Evolutionary conservation across 2,113 vertebrate genomes (phyloP).

Genomic region (Colossoma macropomum): DNA sequence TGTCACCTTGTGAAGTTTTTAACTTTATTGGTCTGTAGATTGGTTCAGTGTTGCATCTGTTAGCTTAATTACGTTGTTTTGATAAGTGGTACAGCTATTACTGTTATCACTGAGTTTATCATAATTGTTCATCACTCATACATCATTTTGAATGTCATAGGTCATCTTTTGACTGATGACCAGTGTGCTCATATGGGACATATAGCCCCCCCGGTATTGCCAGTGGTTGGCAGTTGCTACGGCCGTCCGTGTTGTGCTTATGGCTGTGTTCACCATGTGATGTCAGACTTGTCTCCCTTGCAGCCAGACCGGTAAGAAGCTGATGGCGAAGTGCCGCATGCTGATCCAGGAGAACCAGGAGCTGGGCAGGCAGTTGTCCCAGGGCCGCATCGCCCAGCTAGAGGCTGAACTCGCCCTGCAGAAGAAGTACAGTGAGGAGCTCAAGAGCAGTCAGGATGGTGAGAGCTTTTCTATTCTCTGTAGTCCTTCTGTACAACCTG

Average conservation of each 20-base stretch:
- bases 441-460: slow-evolving; percentile 99
- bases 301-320: slow-evolving; percentile 99
- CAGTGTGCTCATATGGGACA: slow-evolving; percentile 14
- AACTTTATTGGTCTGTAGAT: neutral
- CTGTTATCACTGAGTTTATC: neutral
- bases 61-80: neutral
- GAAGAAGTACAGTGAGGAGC: slow-evolving; percentile 99
- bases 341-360: slow-evolving; percentile 99
- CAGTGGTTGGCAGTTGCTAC: slow-evolving; percentile 12
- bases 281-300: slow-evolving; percentile 97
- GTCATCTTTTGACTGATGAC: slow-evolving; percentile 20
- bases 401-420: slow-evolving; percentile 98
- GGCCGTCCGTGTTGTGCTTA: slow-evolving; percentile 42
- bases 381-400: slow-evolving; percentile 98
- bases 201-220: neutral
- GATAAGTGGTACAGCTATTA: slow-evolving; percentile 8
- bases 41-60: slow-evolving; percentile 12
- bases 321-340: slow-evolving; percentile 99
- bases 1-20: slow-evolving; percentile 17
- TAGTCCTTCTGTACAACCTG: too few relatives aligned
- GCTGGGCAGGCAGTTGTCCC: slow-evolving; percentile 97
- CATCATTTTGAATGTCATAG: slow-evolving; percentile 36
- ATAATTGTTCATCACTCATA: slow-evolving; percentile 21
- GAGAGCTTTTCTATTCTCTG: slow-evolving; percentile 54
- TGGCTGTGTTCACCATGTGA: slow-evolving; percentile 87